These are phyloP conservation scores for Tachypleus tridentatus DNA, from an alignment of 1,140 invertebrate genomes.

Conservation along the genomic window DNA sequence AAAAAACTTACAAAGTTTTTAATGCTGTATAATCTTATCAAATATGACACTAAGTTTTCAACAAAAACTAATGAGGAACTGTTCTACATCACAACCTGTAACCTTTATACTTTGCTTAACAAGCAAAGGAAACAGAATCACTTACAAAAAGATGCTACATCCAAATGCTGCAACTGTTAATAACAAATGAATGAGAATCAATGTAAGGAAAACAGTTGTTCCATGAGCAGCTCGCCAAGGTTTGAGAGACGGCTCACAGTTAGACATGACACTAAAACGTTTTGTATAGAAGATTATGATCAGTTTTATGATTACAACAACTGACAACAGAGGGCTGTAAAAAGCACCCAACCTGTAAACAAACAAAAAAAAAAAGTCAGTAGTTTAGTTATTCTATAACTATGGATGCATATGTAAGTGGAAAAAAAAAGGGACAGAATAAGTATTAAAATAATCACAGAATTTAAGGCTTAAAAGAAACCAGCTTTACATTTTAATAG, in stretches of 20 bases:
- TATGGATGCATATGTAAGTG: too few species aligned
- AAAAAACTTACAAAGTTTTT: too few species aligned
- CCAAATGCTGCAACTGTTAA: not conserved
- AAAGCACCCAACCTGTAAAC: not conserved
- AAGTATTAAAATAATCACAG: too few species aligned
- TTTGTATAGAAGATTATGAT: not conserved
- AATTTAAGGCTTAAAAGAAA: too few species aligned
- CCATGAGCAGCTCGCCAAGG: not conserved
- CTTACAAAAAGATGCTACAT: constrained; percentile 1
- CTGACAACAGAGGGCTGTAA: not conserved
- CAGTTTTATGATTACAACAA: not conserved
- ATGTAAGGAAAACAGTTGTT: not conserved
- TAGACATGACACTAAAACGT: not conserved
- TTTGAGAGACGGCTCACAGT: not conserved
- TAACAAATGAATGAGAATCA: not conserved
- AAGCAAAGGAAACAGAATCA: not conserved
- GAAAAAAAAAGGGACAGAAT: too few species aligned
- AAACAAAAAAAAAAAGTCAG: too few species aligned
- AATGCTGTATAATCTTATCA: too few species aligned
- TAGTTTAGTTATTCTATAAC: too few species aligned
- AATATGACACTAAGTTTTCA: too few species aligned
- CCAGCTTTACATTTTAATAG: not conserved
- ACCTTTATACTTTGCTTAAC: too few species aligned
- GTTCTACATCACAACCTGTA: too few species aligned
- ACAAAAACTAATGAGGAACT: too few species aligned